These are phyloP conservation scores for Synanthedon vespiformis DNA, from an alignment of 2,888 invertebrate species.

Conservation along the genomic window DNA sequence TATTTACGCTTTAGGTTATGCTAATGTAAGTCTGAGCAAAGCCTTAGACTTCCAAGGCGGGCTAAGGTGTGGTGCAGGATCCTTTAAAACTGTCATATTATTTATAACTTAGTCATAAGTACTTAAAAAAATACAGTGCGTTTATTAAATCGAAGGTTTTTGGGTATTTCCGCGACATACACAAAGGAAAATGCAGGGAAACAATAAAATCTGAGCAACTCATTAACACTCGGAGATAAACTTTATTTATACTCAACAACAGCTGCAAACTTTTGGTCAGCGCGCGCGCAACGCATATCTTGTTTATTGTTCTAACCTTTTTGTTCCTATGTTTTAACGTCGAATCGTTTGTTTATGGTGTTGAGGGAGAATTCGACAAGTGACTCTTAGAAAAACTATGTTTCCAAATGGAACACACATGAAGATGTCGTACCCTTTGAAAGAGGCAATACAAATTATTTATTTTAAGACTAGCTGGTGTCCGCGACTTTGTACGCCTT, in stretches of 20 bases:
- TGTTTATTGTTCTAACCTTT: slow-evolving; percentile 53
- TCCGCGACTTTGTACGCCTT: too few relatives aligned
- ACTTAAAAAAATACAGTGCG: too few relatives aligned
- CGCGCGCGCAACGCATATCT: slow-evolving; percentile 30
- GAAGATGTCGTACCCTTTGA: slow-evolving; percentile 9
- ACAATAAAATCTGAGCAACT: slow-evolving; percentile 58
- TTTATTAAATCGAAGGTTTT: too few relatives aligned
- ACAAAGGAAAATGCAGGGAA: slow-evolving; percentile 22
- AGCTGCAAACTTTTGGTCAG: slow-evolving; percentile 72
- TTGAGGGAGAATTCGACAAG: slow-evolving; percentile 25
- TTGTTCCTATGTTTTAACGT: slow-evolving; percentile 36
- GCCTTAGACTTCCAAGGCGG: too few relatives aligned
- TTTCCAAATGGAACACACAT: slow-evolving; percentile 31
- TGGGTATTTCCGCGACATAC: slow-evolving; percentile 1
- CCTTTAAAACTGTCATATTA: too few relatives aligned
- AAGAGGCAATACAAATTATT: too few relatives aligned
- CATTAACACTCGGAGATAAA: slow-evolving; percentile 63
- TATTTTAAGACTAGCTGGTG: too few relatives aligned
- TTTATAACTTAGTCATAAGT: too few relatives aligned
- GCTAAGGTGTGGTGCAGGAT: too few relatives aligned
- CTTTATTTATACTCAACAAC: slow-evolving; percentile 62
- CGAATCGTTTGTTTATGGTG: slow-evolving; percentile 30
- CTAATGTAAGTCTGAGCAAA: too few relatives aligned
- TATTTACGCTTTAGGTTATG: too few relatives aligned
- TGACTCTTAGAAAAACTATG: slow-evolving; percentile 16